phyloP scores from a whole-genome alignment of 1,140 invertebrate genomes.

The Atopsyche davidsoni region DNA sequence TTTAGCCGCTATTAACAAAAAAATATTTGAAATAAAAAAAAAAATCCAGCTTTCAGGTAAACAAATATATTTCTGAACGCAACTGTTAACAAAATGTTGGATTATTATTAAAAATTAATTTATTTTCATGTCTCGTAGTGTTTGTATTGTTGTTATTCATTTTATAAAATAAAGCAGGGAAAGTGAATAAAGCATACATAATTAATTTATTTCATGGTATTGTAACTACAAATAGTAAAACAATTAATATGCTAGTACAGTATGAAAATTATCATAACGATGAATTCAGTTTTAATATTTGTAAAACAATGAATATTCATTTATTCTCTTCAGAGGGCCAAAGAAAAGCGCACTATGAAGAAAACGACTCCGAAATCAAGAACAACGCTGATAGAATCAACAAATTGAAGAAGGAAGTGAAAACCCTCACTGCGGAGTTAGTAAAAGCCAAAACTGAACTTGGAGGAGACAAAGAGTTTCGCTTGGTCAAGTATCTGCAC shows the following conservation, averaged over 20 bases:
- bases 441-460: conserved; percentile 52
- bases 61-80: conserved; percentile 22
- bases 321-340: conserved; percentile 60
- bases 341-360: conserved; percentile 73
- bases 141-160: too few species aligned
- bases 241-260: too few species aligned
- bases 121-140: too few species aligned
- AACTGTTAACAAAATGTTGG: too few species aligned
- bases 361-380: conserved; percentile 66
- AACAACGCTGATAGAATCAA: conserved; percentile 63
- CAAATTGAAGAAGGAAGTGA: conserved; percentile 67
- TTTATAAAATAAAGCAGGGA: too few species aligned
- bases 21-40: conserved; percentile 75
- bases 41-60: conserved; percentile 73
- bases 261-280: background rate
- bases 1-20: conserved; percentile 60
- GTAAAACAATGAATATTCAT: background rate
- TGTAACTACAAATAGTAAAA: too few species aligned
- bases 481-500: conserved; percentile 44
- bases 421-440: conserved; percentile 53
- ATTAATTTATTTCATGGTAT: too few species aligned
- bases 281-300: conserved; percentile 6
- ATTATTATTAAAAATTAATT: too few species aligned
- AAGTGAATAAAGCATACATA: too few species aligned
- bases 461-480: conserved; percentile 39